Evolutionary conservation across 2,113 vertebrate species (phyloP), one percentile per base, ranked within the genome.

Genomic region (Noturus placidus): DNA sequence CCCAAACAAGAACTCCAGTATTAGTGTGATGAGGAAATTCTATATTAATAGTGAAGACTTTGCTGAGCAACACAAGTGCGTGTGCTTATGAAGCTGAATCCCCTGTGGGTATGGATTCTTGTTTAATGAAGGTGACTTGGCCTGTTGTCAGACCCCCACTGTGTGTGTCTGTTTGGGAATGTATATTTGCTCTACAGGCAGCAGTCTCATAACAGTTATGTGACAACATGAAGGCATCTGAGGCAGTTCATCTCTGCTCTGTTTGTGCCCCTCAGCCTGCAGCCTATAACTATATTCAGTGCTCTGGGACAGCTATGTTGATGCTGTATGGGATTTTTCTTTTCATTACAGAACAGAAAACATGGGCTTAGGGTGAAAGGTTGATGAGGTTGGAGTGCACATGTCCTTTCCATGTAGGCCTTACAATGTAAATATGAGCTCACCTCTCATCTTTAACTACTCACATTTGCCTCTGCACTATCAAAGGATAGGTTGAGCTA

Each of bases 81-180:
- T 33, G 19, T 81, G 78, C 52, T 57, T 57, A 81, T 35, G 54
- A 57, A 81, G 78, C 54, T 63, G 59, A 82, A 50, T 83, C 61
- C 25, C 61, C 59, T 13, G 61, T 46, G 82, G 38, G 30, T 83
- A 63, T 82, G 38, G 61, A 83, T 83, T 83, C 38, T 83, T 83
- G 38, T n/a, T 65, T 83, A 83, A 83, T 83, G 59, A 63, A 82
- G 38, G 81, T 17, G 59, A 65, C 59, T 82, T 82, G 81, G 35
- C 38, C 35, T 82, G 42, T 83, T 67, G 25, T 83, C 38, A 83
- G 38, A 9, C 38, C 38, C 33, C 80, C 80, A 61, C 80, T 83
- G 82, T 83, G 30, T 61, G 81, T 63, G 13, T 63, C 25, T 67
- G 22, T 46, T 63, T 67, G 59, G 38, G 5, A 50, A 82, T 82